Evolutionary conservation across 1,140 invertebrate species (phyloP).

Genomic region (roundworm (Caenorhabditis elegans)): WBcel235 BX284606.5:12852001-12852500

Average conservation of each 20-base stretch:
- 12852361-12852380: neutral
- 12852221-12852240: too few relatives aligned
- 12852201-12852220: neutral
- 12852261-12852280: conserved; percentile 43
- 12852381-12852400: neutral
- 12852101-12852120: conserved; percentile 48
- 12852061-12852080: conserved; percentile 34
- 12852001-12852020: neutral
- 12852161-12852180: conserved; percentile 29
- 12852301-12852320: conserved; percentile 37
- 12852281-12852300: conserved; percentile 41
- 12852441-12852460: too few relatives aligned
- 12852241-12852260: conserved; percentile 36
- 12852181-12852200: conserved; percentile 39
- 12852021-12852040: neutral
- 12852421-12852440: too few relatives aligned
- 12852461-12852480: neutral
- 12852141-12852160: conserved; percentile 46
- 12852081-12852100: conserved; percentile 49
- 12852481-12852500: neutral
- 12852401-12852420: neutral
- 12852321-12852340: conserved; percentile 40
- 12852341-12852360: conserved; percentile 36
- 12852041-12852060: neutral
- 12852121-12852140: conserved; percentile 41